Evolutionary conservation across 1,140 invertebrate species (phyloP).

Genomic region (Colletes gigas): DNA sequence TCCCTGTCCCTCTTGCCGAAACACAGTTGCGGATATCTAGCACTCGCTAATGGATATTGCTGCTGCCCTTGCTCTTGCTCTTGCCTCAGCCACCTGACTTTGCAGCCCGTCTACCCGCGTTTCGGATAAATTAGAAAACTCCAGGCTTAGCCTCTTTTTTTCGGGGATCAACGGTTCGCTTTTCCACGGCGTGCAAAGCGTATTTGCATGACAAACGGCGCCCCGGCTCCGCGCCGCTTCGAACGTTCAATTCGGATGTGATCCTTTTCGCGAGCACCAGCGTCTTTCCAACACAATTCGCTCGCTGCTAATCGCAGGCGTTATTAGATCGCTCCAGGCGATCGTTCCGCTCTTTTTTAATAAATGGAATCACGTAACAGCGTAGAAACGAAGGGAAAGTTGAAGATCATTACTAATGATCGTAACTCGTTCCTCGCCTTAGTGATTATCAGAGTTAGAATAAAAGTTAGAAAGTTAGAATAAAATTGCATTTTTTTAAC

Average conservation of each 20-base stretch:
- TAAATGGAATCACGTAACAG: no score
- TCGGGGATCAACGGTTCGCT: conserved; percentile 67
- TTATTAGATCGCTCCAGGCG: not conserved
- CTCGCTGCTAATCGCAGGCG: not conserved
- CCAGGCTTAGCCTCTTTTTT: conserved; percentile 52
- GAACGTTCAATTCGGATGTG: conserved; percentile 48
- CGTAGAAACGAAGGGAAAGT: no score
- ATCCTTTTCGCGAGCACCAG: conserved; percentile 22
- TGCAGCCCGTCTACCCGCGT: conserved; percentile 50
- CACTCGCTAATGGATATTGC: conserved; percentile 74
- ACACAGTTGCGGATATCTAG: conserved; percentile 56
- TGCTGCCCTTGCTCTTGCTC: conserved; percentile 57
- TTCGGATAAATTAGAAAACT: conserved; percentile 73
- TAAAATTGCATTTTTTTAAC: no score
- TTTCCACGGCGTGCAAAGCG: conserved; percentile 53
- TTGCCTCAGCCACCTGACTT: conserved; percentile 54
- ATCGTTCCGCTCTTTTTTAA: no score
- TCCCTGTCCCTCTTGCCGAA: conserved; percentile 33
- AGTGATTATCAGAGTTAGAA: no score
- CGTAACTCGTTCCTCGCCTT: no score
- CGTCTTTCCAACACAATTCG: conserved; percentile 4
- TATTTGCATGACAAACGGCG: conserved; percentile 76
- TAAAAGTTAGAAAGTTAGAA: no score
- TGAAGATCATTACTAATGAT: no score
- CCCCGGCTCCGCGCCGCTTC: conserved; percentile 27